Evolutionary conservation across 2,113 vertebrate genomes (phyloP).

Genomic region (Siniperca knerii): DNA sequence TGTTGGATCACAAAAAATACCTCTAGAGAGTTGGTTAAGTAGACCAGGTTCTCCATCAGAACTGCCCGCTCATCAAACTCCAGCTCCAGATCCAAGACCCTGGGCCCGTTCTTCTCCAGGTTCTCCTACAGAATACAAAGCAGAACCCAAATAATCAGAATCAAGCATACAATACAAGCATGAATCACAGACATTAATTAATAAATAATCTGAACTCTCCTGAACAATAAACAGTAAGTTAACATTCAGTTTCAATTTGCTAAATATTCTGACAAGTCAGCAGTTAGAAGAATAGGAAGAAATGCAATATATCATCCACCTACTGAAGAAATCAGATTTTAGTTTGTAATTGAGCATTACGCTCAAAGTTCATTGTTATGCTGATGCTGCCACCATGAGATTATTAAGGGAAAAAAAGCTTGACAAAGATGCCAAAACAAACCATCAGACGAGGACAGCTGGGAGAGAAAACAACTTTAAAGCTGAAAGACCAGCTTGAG

Average conservation of each 20-base stretch:
- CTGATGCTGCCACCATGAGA: constrained; percentile 18
- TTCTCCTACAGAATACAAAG: constrained; percentile 87
- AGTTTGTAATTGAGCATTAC: not conserved
- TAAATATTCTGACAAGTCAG: not conserved
- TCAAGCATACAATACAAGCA: not conserved
- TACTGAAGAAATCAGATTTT: not conserved
- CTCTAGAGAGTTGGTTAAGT: constrained; percentile 96
- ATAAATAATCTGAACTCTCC: not conserved
- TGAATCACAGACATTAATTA: not conserved
- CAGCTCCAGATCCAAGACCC: constrained; percentile 92
- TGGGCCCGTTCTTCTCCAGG: constrained; percentile 92
- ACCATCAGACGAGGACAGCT: constrained; percentile 40
- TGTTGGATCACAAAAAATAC: constrained; percentile 70
- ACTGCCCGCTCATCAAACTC: constrained; percentile 95
- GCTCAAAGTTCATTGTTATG: constrained; percentile 24
- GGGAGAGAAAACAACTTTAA: constrained; percentile 47
- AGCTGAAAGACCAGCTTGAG: constrained; percentile 44
- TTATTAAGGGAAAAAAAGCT: constrained; percentile 16
- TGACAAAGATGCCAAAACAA: constrained; percentile 37
- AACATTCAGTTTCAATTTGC: not conserved
- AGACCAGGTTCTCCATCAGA: constrained; percentile 94
- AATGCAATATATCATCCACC: not conserved
- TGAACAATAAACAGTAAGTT: not conserved
- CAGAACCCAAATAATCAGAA: not conserved
- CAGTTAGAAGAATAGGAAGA: not conserved